These are phyloP conservation scores for Choreutis nemorana DNA, from an alignment of 2,888 invertebrate species.

Conservation along the genomic window DNA sequence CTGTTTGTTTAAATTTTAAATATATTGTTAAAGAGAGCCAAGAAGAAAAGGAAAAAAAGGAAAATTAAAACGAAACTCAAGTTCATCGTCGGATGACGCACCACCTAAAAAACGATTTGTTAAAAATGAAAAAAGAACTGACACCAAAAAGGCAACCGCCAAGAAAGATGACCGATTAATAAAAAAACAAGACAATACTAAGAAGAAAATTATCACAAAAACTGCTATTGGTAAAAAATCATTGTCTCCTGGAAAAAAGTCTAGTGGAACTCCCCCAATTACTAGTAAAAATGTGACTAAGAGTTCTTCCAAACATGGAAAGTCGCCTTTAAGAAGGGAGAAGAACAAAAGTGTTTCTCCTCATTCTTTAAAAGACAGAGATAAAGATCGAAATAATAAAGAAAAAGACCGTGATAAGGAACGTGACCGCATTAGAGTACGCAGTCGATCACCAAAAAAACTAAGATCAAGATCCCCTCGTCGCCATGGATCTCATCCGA, in stretches of 20 bases:
- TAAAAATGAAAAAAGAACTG: slow-evolving; percentile 49
- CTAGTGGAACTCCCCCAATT: slow-evolving; percentile 59
- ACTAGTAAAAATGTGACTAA: slow-evolving; percentile 48
- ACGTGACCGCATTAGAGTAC: slow-evolving; percentile 53
- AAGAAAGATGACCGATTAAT: slow-evolving; percentile 51
- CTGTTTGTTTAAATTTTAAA: too few species aligned
- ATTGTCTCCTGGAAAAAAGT: slow-evolving; percentile 57
- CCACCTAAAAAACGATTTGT: slow-evolving; percentile 61
- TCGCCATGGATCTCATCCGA: slow-evolving; percentile 39
- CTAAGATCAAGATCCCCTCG: slow-evolving; percentile 53
- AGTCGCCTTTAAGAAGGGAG: slow-evolving; percentile 50
- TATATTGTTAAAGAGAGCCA: slow-evolving; percentile 32
- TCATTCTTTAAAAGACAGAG: slow-evolving; percentile 49
- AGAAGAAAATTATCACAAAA: slow-evolving; percentile 43
- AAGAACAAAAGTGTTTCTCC: slow-evolving; percentile 50
- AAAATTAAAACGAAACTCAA: slow-evolving; percentile 67
- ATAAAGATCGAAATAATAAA: slow-evolving; percentile 58
- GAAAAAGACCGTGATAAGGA: slow-evolving; percentile 61
- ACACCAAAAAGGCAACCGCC: slow-evolving; percentile 41
- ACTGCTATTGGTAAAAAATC: slow-evolving; percentile 50
- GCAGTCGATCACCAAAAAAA: slow-evolving; percentile 57
- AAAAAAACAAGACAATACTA: slow-evolving; percentile 42
- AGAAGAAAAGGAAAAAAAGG: slow-evolving; percentile 61
- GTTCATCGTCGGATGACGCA: slow-evolving; percentile 72
- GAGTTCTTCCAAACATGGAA: slow-evolving; percentile 42